Evolutionary conservation across 2,888 invertebrate species (phyloP).

Genomic region (Aphidius colemani): DNA sequence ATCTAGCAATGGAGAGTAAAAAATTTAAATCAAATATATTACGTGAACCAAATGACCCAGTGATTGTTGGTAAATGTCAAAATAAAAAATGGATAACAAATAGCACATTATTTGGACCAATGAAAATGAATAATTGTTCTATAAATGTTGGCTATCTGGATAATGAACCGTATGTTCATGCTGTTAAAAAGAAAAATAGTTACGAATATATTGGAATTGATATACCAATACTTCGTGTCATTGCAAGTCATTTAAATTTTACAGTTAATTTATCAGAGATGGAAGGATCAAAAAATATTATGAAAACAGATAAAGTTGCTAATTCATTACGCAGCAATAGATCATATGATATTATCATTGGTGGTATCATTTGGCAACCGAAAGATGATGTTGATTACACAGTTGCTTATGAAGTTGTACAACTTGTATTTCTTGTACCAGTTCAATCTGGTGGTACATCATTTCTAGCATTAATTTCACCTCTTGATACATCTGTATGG

Average conservation of each 20-base stretch:
- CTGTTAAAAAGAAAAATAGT: background rate
- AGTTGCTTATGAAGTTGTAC: constrained; percentile 38
- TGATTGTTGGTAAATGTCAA: constrained; percentile 37
- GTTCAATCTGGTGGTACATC: constrained; percentile 37
- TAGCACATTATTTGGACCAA: constrained; percentile 7
- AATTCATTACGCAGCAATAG: constrained; percentile 23
- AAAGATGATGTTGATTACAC: constrained; percentile 36
- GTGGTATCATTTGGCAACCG: constrained; percentile 38
- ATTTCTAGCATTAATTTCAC: constrained; percentile 44
- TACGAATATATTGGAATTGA: constrained; percentile 32
- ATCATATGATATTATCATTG: constrained; percentile 39
- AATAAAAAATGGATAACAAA: background rate
- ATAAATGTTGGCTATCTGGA: constrained; percentile 38
- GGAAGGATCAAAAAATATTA: constrained; percentile 28
- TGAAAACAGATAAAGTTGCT: constrained; percentile 19
- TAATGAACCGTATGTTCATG: constrained; percentile 35
- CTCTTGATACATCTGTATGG: constrained; percentile 46
- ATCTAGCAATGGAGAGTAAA: constrained; percentile 37
- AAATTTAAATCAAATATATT: constrained; percentile 27
- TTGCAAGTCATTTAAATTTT: constrained; percentile 27
- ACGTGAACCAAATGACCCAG: constrained; percentile 35
- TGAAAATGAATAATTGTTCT: constrained; percentile 33
- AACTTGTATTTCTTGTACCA: constrained; percentile 45
- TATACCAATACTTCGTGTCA: constrained; percentile 25
- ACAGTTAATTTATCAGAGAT: constrained; percentile 18